Conservation (phyloP, 2,113 vertebrate species). For the Eidolon helvum region DNA sequence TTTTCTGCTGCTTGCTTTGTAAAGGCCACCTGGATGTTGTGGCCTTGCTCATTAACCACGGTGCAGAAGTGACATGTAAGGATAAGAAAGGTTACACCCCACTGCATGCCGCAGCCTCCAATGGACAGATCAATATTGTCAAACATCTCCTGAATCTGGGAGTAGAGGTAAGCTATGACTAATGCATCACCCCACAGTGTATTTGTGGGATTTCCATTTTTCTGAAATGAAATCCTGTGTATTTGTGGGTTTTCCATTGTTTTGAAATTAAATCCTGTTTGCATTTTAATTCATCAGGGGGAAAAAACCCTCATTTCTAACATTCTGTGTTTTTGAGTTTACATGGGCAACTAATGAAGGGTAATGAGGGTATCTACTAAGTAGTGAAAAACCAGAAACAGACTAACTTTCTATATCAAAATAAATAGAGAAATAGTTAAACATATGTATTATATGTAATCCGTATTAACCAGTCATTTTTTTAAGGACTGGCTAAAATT, state of each 20-base stretch:
- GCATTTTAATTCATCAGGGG: conserved; percentile 5
- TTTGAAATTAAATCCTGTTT: not conserved
- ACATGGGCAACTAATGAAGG: not conserved
- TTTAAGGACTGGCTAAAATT: not conserved
- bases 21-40: conserved; percentile 96
- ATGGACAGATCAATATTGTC: conserved; percentile 93
- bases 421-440: not conserved
- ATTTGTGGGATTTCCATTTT: not conserved
- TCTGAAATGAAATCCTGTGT: not conserved
- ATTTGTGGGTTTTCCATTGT: not conserved
- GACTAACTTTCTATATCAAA: not conserved
- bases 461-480: not conserved
- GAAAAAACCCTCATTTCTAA: not conserved
- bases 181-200: fast-evolving
- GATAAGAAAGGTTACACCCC: conserved; percentile 98
- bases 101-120: conserved; percentile 95
- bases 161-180: conserved; percentile 88
- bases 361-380: not conserved
- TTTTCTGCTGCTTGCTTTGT: conserved; percentile 50
- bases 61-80: conserved; percentile 95
- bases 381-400: not conserved
- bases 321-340: not conserved
- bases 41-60: conserved; percentile 92
- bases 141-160: conserved; percentile 95
- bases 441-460: not conserved